A percentile compares a stretch with the other conserved stretches of the same genome.
Conservation (phyloP, 2,797 vertebrate genomes). For the Gymnoscopelus braueri region DNA sequence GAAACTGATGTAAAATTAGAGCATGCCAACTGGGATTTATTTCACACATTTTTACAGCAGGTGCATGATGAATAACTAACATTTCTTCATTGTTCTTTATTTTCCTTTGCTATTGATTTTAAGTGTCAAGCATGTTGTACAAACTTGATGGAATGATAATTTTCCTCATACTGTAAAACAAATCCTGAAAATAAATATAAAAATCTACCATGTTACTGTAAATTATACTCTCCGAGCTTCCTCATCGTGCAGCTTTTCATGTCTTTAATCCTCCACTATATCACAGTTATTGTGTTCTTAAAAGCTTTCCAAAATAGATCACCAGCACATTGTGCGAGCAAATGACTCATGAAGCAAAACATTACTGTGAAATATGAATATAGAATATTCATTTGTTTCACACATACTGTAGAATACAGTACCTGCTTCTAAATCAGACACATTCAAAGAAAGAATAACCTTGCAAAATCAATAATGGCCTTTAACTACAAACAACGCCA, state of each 20-base stretch:
- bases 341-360: slow-evolving; percentile 41
- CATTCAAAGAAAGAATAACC: slow-evolving; percentile 12
- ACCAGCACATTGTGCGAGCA: slow-evolving; percentile 34
- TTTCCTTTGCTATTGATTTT: neutral
- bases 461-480: slow-evolving; percentile 21
- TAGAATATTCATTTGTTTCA: slow-evolving; percentile 24
- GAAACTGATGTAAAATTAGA: slow-evolving; percentile 2
- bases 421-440: slow-evolving; percentile 27
- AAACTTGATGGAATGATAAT: no score
- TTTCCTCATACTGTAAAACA: neutral
- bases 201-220: slow-evolving; percentile 1
- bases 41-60: neutral
- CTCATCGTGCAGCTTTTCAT: slow-evolving; percentile 39
- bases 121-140: neutral
- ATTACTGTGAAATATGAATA: slow-evolving; percentile 12
- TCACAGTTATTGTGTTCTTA: slow-evolving; percentile 45
- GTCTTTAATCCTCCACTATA: slow-evolving; percentile 58
- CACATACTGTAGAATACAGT: slow-evolving; percentile 6
- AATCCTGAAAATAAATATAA: neutral
- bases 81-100: neutral
- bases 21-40: slow-evolving; percentile 15
- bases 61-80: slow-evolving; percentile 12
- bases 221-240: slow-evolving; percentile 20
- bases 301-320: slow-evolving; percentile 58
- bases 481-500: slow-evolving; percentile 20